Base-by-base conservation (phyloP, 2,113 vertebrate species). In the Excalfactoria chinensis region DNA sequence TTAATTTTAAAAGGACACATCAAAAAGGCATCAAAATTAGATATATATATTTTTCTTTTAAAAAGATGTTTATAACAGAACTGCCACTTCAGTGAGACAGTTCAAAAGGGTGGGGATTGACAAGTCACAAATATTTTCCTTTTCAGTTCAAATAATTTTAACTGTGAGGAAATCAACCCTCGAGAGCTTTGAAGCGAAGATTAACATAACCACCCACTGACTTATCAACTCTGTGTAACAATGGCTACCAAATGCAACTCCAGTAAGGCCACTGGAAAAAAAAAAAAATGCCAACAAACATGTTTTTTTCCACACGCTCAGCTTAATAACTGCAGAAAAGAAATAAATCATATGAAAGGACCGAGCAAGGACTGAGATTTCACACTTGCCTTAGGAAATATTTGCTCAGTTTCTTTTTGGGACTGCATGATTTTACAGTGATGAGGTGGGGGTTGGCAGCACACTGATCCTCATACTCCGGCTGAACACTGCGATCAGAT, bases 361-460 rank as follows among this genome's bases (percentile, higher is more conserved):
- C 18, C 8, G 58, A 83, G 22, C 5, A 7, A 84, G 13, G 16
- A 26, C 11, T 30, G 17, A 25, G 55, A 60, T 77, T 88, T 59
- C 60, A 83, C 84, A 75, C 87, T 67, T 86, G 85, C 51, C 43
- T 37, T 37, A 67, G 87, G 80, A 91, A 89, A 86, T 87, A 51
- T 64, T 92, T 88, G 37, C 66, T 86, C 60, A 30, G 13, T 66
- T 79, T 75, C 58, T 91, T 82, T 79, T 21, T 26, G 53, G 62
- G 32, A 17, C 43, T 93, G 69, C 1, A 5, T n/a, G 34, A 73
- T 62, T 56, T 93, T 62, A 21, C n/a, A 23, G 53, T 16, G 34
- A 53, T 0, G 3, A 71, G 25, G 34, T 8, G 0, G 35, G 34
- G 0, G 0, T 12, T 63, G 43, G 62, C 56, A 82, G 51, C 34